Evolutionary conservation across 2,888 invertebrate species (phyloP), one percentile per base, ranked within the genome.

Genomic region (Leptura quadrifasciata): DNA sequence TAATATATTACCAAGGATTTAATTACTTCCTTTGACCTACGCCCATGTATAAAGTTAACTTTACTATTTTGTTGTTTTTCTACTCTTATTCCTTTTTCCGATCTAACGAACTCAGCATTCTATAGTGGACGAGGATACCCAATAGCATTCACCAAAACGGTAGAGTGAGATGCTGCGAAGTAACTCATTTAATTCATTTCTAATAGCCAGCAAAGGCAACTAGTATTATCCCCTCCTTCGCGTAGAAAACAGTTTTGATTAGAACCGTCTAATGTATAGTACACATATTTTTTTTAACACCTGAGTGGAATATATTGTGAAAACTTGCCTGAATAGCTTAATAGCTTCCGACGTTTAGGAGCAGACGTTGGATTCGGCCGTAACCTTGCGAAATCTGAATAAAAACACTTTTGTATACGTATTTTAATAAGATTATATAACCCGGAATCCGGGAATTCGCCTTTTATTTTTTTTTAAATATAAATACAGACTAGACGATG

Each of bases 51-150:
- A 39, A 47, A 47, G 47, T 52, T 70, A 47, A 52, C 61, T 61
- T 70, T 47, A 60, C 61, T 60, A 70, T 70, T 70, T 61, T 47
- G 61, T 70, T 60, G 70, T 60, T 70, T 70, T 70, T 60, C 70
- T 70, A 61, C 20, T 70, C 70, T 60, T 47, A 57, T 39, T 70
- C 27, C 70, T 70, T 70, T 69, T 70, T 70, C 70, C 70, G 24
- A 70, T 47, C 60, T 70, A 70, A 70, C 70, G 70, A 70, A 70
- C 70, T 70, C 61, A 17, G 70, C 70, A 70, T 70, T 70, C 70
- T 70, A 60, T 70, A 47, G 20, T 70, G 58, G 57, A 69, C 17
- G 64, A 61, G 55, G 70, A 70, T 24, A 58, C 24, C 65, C 35
- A 24, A 47, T 21, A 47, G 60, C 9, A 8, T 35, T n/a, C 9